These are phyloP conservation scores for Darevskia mixta DNA, from an alignment of 2,797 vertebrate genomes.

Conservation along the genomic window DNA sequence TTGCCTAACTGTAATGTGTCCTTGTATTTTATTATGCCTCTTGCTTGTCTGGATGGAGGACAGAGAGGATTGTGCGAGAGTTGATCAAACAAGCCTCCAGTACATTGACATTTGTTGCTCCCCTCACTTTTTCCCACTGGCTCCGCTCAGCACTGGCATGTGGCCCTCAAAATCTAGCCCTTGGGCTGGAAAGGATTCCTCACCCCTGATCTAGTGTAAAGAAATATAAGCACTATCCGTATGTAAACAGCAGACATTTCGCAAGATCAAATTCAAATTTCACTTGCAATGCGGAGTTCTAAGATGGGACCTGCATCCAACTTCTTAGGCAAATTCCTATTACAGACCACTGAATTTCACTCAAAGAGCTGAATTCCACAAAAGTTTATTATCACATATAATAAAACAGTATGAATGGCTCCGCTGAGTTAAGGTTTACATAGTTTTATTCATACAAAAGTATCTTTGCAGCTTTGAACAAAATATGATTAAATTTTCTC, in stretches of 20 bases:
- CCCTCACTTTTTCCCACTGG: background rate
- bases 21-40: too few relatives aligned
- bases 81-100: too few relatives aligned
- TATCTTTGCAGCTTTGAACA: background rate
- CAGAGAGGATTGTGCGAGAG: too few relatives aligned
- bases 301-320: conserved; percentile 11
- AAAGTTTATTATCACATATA: background rate
- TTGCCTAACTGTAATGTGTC: too few relatives aligned
- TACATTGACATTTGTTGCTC: too few relatives aligned
- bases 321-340: background rate
- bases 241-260: background rate
- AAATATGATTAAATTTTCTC: conserved; percentile 9
- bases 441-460: background rate
- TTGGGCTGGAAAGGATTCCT: too few relatives aligned
- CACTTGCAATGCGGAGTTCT: background rate
- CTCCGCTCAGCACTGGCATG: background rate
- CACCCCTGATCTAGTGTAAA: background rate
- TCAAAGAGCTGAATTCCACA: background rate
- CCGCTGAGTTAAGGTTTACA: background rate
- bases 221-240: background rate
- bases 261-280: conserved; percentile 7
- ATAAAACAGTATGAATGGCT: background rate
- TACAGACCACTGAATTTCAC: conserved; percentile 21
- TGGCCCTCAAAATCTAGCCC: too few relatives aligned
- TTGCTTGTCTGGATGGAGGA: too few relatives aligned